Evolutionary conservation across 2,113 vertebrate genomes (phyloP), one percentile per base, ranked within the genome.

Genomic region (Carassius gibelio): DNA sequence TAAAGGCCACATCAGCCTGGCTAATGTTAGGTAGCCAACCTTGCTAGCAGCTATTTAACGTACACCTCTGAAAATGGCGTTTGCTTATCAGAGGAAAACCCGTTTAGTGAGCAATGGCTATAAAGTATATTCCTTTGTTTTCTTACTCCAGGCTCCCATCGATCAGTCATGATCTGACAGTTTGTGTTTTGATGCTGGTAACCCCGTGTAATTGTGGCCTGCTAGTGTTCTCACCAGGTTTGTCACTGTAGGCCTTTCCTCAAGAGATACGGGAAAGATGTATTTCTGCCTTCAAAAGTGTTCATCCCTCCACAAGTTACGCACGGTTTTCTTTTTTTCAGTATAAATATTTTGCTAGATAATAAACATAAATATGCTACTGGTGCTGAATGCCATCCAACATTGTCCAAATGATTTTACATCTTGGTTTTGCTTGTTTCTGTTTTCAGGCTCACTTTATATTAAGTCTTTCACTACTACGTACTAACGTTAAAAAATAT

Each of bases 1-100:
- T 30, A n/a, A 71, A 81, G 76, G 84, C 77, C 76, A 79, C 62
- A 79, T 19, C 69, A 38, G 52, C 62, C 6, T 1, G 48, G 30
- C 36, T 71, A 55, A 55, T 55, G 15, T 55, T 55, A 61, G 84
- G 36, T 86, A 80, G 77, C 84, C 45, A 11, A 69, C 9, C 55
- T 15, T 15, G 80, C 80, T 82, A 86, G 84, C 78, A 81, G 78
- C 77, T 74, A 57, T 75, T 76, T 45, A 30, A 55, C 21, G 36
- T 38, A 4, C 77, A 80, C 5, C n/a, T 21, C 5, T 87, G 34
- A 66, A 87, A 87, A 87, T 85, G 62, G 83, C 83, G 83, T 85
- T 87, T 21, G 48, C n/a, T 21, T 23, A 26, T 55, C 42, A 50
- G 77, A 52, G 9, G 45, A 55, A 17, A 62, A 62, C 57, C 42